Conservation (phyloP, 23 tunicate genomes). For the Halocynthia roretzi region DNA sequence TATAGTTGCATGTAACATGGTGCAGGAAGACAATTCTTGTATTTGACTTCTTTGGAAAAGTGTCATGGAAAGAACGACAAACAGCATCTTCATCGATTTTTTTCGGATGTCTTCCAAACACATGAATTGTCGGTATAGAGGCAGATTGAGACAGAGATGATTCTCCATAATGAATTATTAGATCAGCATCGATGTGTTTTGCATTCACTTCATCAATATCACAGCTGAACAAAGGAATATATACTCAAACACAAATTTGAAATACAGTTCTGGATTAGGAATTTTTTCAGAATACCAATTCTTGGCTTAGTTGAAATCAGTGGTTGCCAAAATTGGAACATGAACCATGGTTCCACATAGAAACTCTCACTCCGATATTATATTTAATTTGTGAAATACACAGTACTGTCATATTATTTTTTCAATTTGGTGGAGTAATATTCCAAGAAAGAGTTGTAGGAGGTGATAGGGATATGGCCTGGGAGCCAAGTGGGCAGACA, state of each 20-base stretch:
- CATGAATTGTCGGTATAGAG: slow-evolving; percentile 47
- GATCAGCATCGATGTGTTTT: slow-evolving; percentile 60
- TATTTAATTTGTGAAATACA: no score
- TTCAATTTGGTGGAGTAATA: no score
- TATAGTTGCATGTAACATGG: slow-evolving; percentile 12
- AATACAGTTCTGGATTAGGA: no score
- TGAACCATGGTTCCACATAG: no score
- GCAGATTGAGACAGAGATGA: slow-evolving; percentile 50
- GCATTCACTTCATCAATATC: slow-evolving; percentile 95
- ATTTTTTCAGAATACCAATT: no score
- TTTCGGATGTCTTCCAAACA: slow-evolving; percentile 41
- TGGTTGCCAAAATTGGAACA: no score
- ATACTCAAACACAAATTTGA: background rate
- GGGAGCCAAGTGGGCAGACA: no score
- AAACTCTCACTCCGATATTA: no score
- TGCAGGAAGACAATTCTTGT: slow-evolving; percentile 34
- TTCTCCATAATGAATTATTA: slow-evolving; percentile 89
- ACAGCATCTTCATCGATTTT: slow-evolving; percentile 15
- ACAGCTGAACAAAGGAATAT: slow-evolving; percentile 40
- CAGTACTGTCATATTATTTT: no score
- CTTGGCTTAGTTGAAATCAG: no score
- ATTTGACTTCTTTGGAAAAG: slow-evolving; percentile 20
- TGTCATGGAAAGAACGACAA: slow-evolving; percentile 3
- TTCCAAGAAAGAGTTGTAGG: no score
- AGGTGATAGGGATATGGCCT: no score